Percentiles rank a stretch among this genome's conserved stretches.
Conservation (phyloP, 2,113 vertebrate genomes). For the Loxodonta africana region DNA sequence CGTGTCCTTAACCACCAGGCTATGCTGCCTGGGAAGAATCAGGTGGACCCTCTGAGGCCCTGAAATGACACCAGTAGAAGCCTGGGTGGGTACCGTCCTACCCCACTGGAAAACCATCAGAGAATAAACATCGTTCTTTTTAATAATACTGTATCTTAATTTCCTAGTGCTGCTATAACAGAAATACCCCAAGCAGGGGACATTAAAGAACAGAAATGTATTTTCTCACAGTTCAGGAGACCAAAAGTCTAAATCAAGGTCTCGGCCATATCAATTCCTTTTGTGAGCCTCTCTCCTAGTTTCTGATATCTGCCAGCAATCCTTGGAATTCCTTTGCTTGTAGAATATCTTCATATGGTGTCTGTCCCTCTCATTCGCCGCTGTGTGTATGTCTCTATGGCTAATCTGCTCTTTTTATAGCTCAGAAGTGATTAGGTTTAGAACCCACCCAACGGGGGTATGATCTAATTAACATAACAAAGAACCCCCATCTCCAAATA, state of each 20-base stretch:
- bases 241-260: background rate
- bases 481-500: too few relatives aligned
- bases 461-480: too few relatives aligned
- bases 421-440: too few relatives aligned
- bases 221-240: background rate
- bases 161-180: background rate
- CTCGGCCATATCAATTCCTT: background rate
- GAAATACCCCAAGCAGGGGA: background rate
- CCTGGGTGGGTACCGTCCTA: background rate
- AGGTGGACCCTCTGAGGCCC: background rate
- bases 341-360: background rate
- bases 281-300: background rate
- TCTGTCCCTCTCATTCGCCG: background rate
- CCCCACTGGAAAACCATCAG: background rate
- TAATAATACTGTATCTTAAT: background rate
- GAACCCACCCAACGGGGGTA: too few relatives aligned
- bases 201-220: background rate
- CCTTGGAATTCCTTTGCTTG: background rate
- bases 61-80: background rate
- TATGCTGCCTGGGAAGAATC: background rate
- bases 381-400: background rate
- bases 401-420: too few relatives aligned
- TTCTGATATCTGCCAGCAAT: background rate
- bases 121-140: background rate
- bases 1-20: background rate